Evolutionary conservation across 2,888 invertebrate species (phyloP), one percentile per base, ranked within the genome.

Genomic region (Drosophila peninsularis): DNA sequence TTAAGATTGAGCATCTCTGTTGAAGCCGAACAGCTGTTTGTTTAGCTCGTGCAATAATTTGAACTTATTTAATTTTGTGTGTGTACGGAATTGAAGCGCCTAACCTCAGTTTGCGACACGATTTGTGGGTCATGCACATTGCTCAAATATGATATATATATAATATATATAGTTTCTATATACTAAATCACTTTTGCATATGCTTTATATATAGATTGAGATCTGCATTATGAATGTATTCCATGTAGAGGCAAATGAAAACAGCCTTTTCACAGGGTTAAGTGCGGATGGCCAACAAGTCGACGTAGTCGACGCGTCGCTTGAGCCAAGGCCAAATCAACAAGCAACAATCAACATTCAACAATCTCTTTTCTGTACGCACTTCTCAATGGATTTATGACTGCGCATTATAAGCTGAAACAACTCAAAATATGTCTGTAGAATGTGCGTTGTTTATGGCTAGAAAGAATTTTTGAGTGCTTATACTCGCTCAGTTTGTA

Each of bases 211-310:
- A n/a, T 30, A 60, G 42, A 49, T 21, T 4, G 34, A 47, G 37
- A 32, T 21, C 17, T 47, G 34, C 37, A 41, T n/a, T 55, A 27
- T 49, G 41, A n/a, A 30, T 21, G 36, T 47, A 69, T 69, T 52
- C 49, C 64, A 60, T 64, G 37, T 57, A 56, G 37, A 61, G 55
- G 53, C 64, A 71, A 88, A 85, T 88, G 58, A 52, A 77, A 66
- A 85, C 60, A 88, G 82, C 82, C 86, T 82, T 82, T 88, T 56
- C 44, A 77, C 85, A 87, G 89, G 87, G 84, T 86, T 85, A 85
- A 85, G 84, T 88, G 83, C 65, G 70, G 62, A 73, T 85, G 71
- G 79, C 79, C 77, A 71, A 77, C 79, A 77, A 63, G 21, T 75
- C 37, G 39, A 41, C 39, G 56, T 36, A 24, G 24, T 24, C 24